Evolutionary conservation across 2,113 vertebrate species (phyloP).

Genomic region (Pagrus major): DNA sequence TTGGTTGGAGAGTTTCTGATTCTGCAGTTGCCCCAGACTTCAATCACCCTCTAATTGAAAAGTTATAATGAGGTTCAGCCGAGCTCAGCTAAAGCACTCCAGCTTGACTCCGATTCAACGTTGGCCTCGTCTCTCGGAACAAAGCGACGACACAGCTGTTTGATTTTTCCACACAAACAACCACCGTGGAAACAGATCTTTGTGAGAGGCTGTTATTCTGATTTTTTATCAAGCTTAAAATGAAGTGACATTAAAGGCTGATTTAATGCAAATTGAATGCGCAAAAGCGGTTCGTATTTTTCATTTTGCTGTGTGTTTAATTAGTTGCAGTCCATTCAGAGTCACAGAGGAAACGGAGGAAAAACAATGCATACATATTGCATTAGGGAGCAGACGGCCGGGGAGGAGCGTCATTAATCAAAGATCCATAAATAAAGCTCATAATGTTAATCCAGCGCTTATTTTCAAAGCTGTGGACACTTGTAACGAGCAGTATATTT

Average conservation of each 20-base stretch:
- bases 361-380: conserved; percentile 81
- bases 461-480: conserved; percentile 52
- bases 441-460: conserved; percentile 54
- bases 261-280: conserved; percentile 72
- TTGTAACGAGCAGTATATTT: conserved; percentile 55
- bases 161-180: conserved; percentile 53
- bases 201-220: conserved; percentile 9
- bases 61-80: conserved; percentile 73
- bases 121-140: conserved; percentile 17
- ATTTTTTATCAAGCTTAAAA: conserved; percentile 58
- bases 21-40: conserved; percentile 62
- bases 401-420: conserved; percentile 75
- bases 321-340: conserved; percentile 68
- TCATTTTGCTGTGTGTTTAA: conserved; percentile 61
- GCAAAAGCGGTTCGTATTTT: conserved; percentile 62
- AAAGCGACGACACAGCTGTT: conserved; percentile 27
- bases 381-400: conserved; percentile 69
- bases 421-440: conserved; percentile 70
- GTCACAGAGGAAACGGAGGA: conserved; percentile 58
- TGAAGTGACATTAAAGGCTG: conserved; percentile 60
- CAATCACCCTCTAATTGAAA: conserved; percentile 77
- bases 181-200: conserved; percentile 20
- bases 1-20: conserved; percentile 62
- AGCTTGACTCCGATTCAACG: conserved; percentile 51
- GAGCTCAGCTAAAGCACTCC: conserved; percentile 49